Evolutionary conservation across 1,140 invertebrate species (phyloP).

Genomic region (Hycleus cichorii): DNA sequence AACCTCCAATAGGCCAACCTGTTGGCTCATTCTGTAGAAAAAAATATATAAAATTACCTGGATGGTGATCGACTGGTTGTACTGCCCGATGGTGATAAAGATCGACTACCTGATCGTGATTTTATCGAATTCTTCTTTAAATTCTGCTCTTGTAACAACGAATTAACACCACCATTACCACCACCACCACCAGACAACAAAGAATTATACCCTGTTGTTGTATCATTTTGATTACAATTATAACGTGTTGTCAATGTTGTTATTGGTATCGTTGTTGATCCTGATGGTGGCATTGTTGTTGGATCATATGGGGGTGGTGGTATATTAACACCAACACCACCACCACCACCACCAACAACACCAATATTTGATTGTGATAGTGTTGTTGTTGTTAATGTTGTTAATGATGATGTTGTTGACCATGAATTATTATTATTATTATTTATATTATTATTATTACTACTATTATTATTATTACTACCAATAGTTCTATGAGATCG

Average conservation of each 20-base stretch:
- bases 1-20: too few species aligned
- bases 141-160: conserved; percentile 18
- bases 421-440: conserved; percentile 11
- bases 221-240: conserved; percentile 31
- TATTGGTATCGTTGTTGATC: conserved; percentile 22
- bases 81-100: conserved; percentile 42
- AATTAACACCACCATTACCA: conserved; percentile 3
- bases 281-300: conserved; percentile 14
- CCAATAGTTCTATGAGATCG: conserved; percentile 24
- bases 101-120: conserved; percentile 44
- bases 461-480: too few species aligned
- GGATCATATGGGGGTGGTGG: conserved; percentile 40
- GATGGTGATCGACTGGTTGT: conserved; percentile 48
- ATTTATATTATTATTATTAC: background rate
- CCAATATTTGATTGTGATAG: conserved; percentile 22
- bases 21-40: background rate
- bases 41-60: conserved; percentile 17
- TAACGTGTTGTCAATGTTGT: conserved; percentile 15
- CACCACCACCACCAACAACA: too few species aligned
- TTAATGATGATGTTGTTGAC: conserved; percentile 6
- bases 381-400: conserved; percentile 2
- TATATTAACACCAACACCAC: too few species aligned
- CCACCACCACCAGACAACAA: conserved; percentile 19
- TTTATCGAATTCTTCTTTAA: conserved; percentile 42
- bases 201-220: conserved; percentile 35